Base-by-base conservation (phyloP, 2,113 vertebrate species). In the Gasterosteus aculeatus region DNA sequence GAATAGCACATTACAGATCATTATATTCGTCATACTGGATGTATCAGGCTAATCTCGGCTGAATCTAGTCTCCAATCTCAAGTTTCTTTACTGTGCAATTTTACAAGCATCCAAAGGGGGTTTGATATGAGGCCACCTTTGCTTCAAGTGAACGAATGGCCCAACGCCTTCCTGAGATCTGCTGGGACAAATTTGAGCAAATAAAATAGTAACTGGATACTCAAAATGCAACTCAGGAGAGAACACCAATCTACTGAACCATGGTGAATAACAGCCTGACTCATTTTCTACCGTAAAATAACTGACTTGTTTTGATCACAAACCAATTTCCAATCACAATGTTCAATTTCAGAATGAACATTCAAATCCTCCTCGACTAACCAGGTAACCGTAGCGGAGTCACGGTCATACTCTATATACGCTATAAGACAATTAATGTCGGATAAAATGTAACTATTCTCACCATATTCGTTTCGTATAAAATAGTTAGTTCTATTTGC, bases 11-110 rank as follows among this genome's bases (percentile, higher is more conserved):
- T 15, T 16, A 31, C 10, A 4, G 11, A 31, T 7, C 29, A 15
- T 46, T 18, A 0, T 1, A 26, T 54, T 54, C 0, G 6, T 49
- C 53, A 39, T 31, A 70, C 35, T 15, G 49, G 38, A n/a, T 53
- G 54, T 49, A 67, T 51, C 29, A 68, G 33, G 15, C 64, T 9
- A 15, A 78, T 33, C 22, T 64, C 26, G 19, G 51, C 15, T 68
- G 22, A 12, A 69, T 69, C 65, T 69, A 47, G 66, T 39, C 4
- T 44, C n/a, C 2, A 29, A 38, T 39, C 22, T 41, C 26, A 22
- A 22, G 22, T 72, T 49, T 35, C 63, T 77, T 38, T 19, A 4
- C 31, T 31, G 63, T 15, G 19, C 33, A 80, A 12, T 59, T 29
- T 38, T 11, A 31, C 1, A 5, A 22, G 6, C 29, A 57, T 49